A percentile compares a stretch with the other conserved stretches of the same genome.
Conservation (phyloP, 2,113 vertebrate genomes). For the Noturus placidus region DNA sequence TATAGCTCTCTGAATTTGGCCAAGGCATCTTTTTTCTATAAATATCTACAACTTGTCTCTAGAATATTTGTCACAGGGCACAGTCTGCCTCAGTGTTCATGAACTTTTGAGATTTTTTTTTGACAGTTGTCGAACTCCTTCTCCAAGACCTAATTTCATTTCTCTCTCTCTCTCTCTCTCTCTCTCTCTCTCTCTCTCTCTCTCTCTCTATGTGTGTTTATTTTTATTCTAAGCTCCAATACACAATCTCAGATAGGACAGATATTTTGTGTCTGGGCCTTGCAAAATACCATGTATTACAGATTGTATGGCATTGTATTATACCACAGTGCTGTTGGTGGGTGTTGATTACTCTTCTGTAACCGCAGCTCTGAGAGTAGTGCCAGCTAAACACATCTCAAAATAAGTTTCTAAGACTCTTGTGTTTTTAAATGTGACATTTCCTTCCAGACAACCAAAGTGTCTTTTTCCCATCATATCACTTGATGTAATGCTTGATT, state of each 20-base stretch:
- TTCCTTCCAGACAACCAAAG: neutral
- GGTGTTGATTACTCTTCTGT: neutral
- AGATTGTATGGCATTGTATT: neutral
- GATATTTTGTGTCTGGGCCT: neutral
- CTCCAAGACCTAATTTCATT: neutral
- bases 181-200: neutral
- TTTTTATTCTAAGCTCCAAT: neutral
- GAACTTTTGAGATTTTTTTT: conserved; percentile 1
- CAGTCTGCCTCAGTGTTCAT: neutral
- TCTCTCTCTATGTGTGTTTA: neutral
- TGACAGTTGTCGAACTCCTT: neutral
- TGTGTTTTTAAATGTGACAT: neutral
- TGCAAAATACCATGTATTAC: neutral
- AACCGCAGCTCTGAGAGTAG: neutral
- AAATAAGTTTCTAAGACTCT: neutral
- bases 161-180: neutral
- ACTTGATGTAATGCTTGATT: neutral
- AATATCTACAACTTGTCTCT: conserved; percentile 1
- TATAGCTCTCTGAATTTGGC: neutral
- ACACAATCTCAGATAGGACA: neutral
- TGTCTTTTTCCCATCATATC: neutral
- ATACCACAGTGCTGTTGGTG: neutral
- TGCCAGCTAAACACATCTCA: neutral
- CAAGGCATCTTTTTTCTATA: neutral
- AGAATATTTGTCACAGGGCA: conserved; percentile 1